Evolutionary conservation across 2,888 invertebrate genomes (phyloP).

Genomic region (Danaus chrysippus): DNA sequence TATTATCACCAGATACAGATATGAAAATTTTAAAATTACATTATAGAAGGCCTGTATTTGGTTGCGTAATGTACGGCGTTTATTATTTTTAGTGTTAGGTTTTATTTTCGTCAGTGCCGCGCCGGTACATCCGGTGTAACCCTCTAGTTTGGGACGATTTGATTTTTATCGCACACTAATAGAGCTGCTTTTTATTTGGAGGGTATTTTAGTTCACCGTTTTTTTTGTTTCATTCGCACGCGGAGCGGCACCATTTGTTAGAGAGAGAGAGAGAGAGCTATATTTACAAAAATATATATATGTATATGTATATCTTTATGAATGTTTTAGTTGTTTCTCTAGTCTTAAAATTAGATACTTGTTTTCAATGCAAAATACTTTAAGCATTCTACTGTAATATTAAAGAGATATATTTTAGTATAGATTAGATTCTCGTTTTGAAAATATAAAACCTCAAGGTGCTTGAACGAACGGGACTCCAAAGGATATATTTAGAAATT

Average conservation of each 20-base stretch:
- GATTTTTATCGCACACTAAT: slow-evolving; percentile 16
- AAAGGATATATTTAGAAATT: slow-evolving; percentile 51
- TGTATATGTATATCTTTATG: slow-evolving; percentile 53
- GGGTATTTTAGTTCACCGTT: slow-evolving; percentile 33
- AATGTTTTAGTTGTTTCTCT: slow-evolving; percentile 69
- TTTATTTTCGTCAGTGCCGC: slow-evolving; percentile 64
- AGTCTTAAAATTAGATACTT: slow-evolving; percentile 67
- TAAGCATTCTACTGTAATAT: slow-evolving; percentile 65
- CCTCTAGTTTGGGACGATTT: slow-evolving; percentile 22
- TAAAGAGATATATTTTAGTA: slow-evolving; percentile 59
- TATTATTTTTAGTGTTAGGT: slow-evolving; percentile 54
- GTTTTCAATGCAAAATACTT: slow-evolving; percentile 54
- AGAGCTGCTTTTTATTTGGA: slow-evolving; percentile 15
- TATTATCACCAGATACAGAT: background rate
- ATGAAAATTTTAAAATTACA: background rate
- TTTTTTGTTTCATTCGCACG: slow-evolving; percentile 51
- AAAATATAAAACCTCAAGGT: slow-evolving; percentile 52
- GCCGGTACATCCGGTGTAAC: slow-evolving; percentile 47
- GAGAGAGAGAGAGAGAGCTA: slow-evolving; percentile 56
- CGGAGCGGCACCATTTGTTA: slow-evolving; percentile 45
- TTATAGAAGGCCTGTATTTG: background rate
- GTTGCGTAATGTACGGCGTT: background rate
- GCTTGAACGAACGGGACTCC: slow-evolving; percentile 60
- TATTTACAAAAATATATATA: slow-evolving; percentile 51
- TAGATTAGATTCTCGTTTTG: slow-evolving; percentile 32